These are phyloP conservation scores for Nothocercus julius DNA, from an alignment of 2,113 vertebrate genomes.

Conservation along the genomic window DNA sequence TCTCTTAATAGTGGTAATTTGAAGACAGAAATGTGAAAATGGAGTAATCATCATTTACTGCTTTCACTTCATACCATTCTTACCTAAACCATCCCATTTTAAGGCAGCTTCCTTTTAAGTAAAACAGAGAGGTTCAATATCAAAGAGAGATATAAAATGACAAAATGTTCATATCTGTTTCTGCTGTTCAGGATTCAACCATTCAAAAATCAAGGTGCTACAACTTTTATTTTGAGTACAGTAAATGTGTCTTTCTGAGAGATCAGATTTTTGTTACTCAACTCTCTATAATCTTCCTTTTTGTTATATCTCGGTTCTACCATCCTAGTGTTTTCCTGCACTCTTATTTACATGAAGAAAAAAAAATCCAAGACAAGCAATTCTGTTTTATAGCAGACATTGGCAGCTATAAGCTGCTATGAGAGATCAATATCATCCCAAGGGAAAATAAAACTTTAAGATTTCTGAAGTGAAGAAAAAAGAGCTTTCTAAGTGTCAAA, in stretches of 20 bases:
- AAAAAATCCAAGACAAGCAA: not conserved
- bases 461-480: not conserved
- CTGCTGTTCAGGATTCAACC: not conserved
- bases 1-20: not conserved
- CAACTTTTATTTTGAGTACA: not conserved
- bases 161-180: not conserved
- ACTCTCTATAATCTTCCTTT: not conserved
- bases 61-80: not conserved
- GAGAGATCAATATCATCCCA: not conserved
- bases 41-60: not conserved
- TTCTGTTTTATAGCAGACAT: not conserved
- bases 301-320: not conserved
- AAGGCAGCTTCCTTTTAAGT: not conserved
- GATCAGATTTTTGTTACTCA: not conserved
- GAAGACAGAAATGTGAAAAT: not conserved
- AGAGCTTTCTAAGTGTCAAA: not conserved
- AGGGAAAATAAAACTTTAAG: not conserved
- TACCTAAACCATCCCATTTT: not conserved
- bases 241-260: not conserved
- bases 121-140: not conserved
- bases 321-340: not conserved
- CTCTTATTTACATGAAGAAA: not conserved
- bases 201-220: not conserved
- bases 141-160: not conserved
- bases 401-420: not conserved